phyloP scores from a whole-genome alignment of 1,140 invertebrate species.

The Paralvinella palmiformis region DNA sequence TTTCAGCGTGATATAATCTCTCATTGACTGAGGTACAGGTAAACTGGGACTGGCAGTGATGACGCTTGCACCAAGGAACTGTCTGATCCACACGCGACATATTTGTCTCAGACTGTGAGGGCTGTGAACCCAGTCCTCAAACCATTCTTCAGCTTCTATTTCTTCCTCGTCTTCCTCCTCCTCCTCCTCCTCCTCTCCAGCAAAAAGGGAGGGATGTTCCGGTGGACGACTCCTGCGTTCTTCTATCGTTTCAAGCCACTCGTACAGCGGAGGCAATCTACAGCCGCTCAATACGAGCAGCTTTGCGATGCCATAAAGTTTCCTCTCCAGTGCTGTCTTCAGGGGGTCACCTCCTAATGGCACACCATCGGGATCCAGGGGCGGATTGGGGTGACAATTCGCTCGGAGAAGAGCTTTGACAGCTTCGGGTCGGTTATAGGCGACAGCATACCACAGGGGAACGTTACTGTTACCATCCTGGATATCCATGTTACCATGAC shows the following conservation, averaged over 20 bases:
- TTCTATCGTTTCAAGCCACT: not conserved
- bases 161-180: not conserved
- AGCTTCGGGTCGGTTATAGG: constrained; percentile 28
- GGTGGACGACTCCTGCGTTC: not conserved
- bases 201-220: not conserved
- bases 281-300: constrained; percentile 19
- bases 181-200: not conserved
- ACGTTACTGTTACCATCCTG: constrained; percentile 25
- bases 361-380: not conserved
- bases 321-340: constrained; percentile 6
- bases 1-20: constrained; percentile 9
- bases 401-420: constrained; percentile 31
- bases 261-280: not conserved
- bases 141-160: constrained; percentile 7
- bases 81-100: constrained; percentile 4
- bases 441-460: constrained; percentile 37
- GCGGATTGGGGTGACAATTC: constrained; percentile 30
- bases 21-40: constrained; percentile 4
- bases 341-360: constrained; percentile 3
- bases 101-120: constrained; percentile 11
- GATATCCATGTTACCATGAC: constrained; percentile 32
- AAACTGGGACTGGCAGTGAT: not conserved
- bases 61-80: not conserved
- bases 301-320: constrained; percentile 13
- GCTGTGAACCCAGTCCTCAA: constrained; percentile 4